Evolutionary conservation across 37 sponge, comb jelly and placozoan genomes (phyloP).

Genomic region (Hexactinellida sp.): DNA sequence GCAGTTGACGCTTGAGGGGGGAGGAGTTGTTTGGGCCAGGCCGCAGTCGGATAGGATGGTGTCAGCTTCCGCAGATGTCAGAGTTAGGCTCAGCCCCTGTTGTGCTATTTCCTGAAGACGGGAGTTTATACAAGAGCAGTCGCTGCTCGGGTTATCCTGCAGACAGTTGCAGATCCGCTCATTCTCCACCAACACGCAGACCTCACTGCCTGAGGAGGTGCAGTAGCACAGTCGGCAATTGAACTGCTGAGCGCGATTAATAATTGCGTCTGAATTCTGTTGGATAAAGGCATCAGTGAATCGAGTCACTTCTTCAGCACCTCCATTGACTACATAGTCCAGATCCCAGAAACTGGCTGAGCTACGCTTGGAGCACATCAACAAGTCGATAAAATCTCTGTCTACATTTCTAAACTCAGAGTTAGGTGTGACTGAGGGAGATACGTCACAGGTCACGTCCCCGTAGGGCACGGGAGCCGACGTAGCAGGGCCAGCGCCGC

Average conservation of each 20-base stretch:
- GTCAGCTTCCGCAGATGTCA: not conserved
- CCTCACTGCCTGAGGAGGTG: not conserved
- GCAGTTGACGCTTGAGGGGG: not conserved
- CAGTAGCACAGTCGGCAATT: not conserved
- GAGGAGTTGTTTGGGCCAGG: not conserved
- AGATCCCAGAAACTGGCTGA: constrained; percentile 18
- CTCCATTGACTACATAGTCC: not conserved
- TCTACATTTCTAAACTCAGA: not conserved
- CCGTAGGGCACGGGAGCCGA: not conserved
- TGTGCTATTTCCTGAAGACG: not conserved
- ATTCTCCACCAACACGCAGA: not conserved
- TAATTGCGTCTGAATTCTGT: constrained; percentile 1
- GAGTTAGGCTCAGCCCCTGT: not conserved
- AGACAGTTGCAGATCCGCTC: not conserved
- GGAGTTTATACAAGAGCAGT: not conserved
- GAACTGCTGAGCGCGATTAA: not conserved
- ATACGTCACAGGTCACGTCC: not conserved
- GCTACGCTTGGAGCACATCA: not conserved
- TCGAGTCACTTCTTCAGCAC: not conserved
- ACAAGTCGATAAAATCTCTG: not conserved
- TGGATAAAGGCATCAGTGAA: constrained; percentile 8
- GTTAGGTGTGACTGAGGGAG: not conserved
- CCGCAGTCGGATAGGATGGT: not conserved
- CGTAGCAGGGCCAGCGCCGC: not conserved
- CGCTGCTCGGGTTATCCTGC: not conserved